These are phyloP conservation scores for Scaeva pyrastri DNA, from an alignment of 2,888 invertebrate species.

Conservation along the genomic window DNA sequence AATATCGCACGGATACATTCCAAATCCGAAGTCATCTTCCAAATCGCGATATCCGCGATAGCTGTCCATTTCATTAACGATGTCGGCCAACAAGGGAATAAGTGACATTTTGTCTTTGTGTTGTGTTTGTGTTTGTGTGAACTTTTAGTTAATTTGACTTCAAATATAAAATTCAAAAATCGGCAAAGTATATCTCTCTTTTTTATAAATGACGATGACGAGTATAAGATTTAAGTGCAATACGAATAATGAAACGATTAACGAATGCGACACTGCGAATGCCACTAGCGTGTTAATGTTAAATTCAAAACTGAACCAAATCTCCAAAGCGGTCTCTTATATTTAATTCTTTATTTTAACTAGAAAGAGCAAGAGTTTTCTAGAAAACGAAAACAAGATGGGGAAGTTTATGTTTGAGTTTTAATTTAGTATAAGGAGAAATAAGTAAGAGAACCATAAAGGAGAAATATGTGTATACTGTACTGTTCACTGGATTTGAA, in stretches of 20 bases:
- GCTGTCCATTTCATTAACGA: slow-evolving; percentile 80
- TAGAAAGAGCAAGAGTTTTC: slow-evolving; percentile 28
- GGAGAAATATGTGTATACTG: neutral
- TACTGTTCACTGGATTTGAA: too few species aligned
- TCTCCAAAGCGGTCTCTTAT: neutral
- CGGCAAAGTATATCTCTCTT: too few species aligned
- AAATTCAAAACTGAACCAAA: slow-evolving; percentile 7
- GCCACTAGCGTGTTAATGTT: too few species aligned
- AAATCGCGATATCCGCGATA: slow-evolving; percentile 77
- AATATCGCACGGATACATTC: slow-evolving; percentile 80
- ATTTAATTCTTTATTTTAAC: neutral
- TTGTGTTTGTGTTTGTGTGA: slow-evolving; percentile 25
- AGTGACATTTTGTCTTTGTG: slow-evolving; percentile 80
- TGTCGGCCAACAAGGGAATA: slow-evolving; percentile 80
- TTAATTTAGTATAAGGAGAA: neutral
- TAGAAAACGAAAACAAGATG: slow-evolving; percentile 6
- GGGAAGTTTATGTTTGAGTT: neutral
- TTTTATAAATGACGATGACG: too few species aligned
- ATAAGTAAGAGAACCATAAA: neutral
- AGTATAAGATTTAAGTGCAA: too few species aligned
- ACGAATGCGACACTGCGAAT: too few species aligned
- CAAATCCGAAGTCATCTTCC: slow-evolving; percentile 80
- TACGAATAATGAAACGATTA: too few species aligned
- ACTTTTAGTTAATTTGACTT: neutral
- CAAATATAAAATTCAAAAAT: neutral